Percentiles rank a stretch among this genome's conserved stretches.
Conservation (phyloP, 2,797 vertebrate genomes). For the Melanotaenia parkinsoni region DNA sequence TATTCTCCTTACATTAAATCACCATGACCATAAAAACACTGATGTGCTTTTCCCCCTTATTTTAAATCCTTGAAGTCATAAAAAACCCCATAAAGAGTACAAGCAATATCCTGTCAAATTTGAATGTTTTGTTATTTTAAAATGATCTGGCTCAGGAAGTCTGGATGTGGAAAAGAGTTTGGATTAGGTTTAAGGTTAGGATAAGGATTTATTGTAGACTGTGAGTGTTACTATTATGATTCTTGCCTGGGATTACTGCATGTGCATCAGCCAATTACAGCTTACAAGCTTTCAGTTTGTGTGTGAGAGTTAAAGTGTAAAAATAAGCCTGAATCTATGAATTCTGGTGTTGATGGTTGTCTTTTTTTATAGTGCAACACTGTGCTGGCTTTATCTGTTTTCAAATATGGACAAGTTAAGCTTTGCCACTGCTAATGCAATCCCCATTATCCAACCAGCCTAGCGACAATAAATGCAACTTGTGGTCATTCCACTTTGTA, state of each 20-base stretch:
- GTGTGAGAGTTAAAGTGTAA: constrained; percentile 11
- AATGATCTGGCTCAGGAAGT: constrained; percentile 30
- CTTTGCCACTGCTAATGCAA: constrained; percentile 43
- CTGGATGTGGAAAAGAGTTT: constrained; percentile 39
- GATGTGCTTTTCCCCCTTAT: constrained; percentile 29
- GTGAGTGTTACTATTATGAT: constrained; percentile 42
- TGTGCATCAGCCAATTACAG: constrained; percentile 24
- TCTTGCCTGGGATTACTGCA: constrained; percentile 24
- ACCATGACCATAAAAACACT: constrained; percentile 12
- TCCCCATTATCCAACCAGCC: constrained; percentile 39
- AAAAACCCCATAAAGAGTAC: constrained; percentile 13
- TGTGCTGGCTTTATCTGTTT: constrained; percentile 37
- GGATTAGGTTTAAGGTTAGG: constrained; percentile 37
- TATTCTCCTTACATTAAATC: constrained; percentile 27
- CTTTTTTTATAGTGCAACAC: constrained; percentile 20
- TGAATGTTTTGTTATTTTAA: constrained; percentile 43
- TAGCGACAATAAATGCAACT: constrained; percentile 64
- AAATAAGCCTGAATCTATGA: constrained; percentile 15
- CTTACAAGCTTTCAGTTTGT: neutral
- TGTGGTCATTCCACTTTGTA: constrained; percentile 44
- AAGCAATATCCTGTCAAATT: constrained; percentile 32
- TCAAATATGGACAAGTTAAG: constrained; percentile 38
- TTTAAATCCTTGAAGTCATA: constrained; percentile 24
- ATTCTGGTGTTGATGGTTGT: neutral
- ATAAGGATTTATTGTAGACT: constrained; percentile 27